Evolutionary conservation across 2,797 vertebrate species (phyloP), one percentile per base, ranked within the genome.

Genomic region (Adrianichthys oophorus): DNA sequence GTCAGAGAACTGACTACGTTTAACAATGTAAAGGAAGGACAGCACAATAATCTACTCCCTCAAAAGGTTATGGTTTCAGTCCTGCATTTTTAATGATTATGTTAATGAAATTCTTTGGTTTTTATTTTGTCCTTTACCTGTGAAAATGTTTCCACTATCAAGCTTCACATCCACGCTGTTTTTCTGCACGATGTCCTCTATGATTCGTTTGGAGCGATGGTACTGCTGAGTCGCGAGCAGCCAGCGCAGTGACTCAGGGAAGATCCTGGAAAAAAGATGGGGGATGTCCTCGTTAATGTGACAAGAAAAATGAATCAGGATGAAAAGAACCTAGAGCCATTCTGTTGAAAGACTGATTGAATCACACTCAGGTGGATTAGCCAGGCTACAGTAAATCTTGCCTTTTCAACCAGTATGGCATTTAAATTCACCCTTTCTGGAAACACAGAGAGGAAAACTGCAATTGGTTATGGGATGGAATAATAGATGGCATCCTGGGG

Each of bases 211-310:
- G 48, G 96, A 94, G 42, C 94, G 87, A 57, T 92, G 82, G 78
- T 95, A 98, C 74, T 99, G 96, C 64, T 96, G 94, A 4, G 97
- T 99, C 64, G 97, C 95, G 80, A 99, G 92, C 60, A 98, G 89
- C 97, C 97, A 99, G 55, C 96, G 93, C 78, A 98, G 92, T 51
- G 97, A 99, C 89, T 99, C 97, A n/a, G 97, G 97, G 80, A 99
- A 97, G 85, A 98, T 83, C 92, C 97, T 99, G 83, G 47, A 2
- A 48, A 65, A 6, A 74, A 12, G 32, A 32, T 32, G 51, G 50
- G 73, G 62, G 56, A 70, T 45, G 51, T 65, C 68, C 56, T 68
- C 3, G 18, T 73, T 67, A 83, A 74, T 44, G 51, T 56, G 29
- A 62, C 44, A 65, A 8, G 47, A 68, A 60, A 63, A 59, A 65